Evolutionary conservation across 2,113 vertebrate genomes (phyloP).

Genomic region (Fulica atra): DNA sequence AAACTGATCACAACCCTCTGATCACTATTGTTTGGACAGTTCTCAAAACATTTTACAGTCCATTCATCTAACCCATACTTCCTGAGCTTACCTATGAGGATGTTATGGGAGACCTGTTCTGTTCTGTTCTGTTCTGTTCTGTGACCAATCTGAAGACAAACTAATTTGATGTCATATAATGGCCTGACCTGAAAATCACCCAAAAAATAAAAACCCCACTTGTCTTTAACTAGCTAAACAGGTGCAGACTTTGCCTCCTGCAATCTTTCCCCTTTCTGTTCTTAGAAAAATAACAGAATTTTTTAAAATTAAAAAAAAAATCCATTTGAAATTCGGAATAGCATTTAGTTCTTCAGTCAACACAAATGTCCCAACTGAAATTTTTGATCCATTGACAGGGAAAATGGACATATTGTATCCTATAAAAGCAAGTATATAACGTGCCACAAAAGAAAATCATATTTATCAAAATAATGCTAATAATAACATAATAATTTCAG

Average conservation of each 20-base stretch:
- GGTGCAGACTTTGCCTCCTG: not conserved
- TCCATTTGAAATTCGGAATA: not conserved
- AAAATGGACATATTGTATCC: not conserved
- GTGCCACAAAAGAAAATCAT: not conserved
- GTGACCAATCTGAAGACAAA: not conserved
- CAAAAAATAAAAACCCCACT: not conserved
- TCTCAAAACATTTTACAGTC: too few relatives aligned
- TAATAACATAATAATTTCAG: not conserved
- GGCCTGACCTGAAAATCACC: not conserved
- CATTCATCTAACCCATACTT: too few relatives aligned
- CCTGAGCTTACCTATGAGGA: too few relatives aligned
- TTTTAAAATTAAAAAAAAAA: not conserved
- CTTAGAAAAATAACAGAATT: not conserved
- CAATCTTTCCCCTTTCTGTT: not conserved
- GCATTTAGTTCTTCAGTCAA: not conserved
- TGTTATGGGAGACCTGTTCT: not conserved
- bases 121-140: not conserved
- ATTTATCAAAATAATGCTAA: not conserved
- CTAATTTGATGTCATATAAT: not conserved
- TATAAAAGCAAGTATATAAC: not conserved
- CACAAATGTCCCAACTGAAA: not conserved
- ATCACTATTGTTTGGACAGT: too few relatives aligned
- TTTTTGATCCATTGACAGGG: not conserved
- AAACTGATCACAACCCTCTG: too few relatives aligned
- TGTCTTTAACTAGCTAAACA: not conserved